Evolutionary conservation across 2,888 invertebrate genomes (phyloP).

Genomic region (Netelia melanura): DNA sequence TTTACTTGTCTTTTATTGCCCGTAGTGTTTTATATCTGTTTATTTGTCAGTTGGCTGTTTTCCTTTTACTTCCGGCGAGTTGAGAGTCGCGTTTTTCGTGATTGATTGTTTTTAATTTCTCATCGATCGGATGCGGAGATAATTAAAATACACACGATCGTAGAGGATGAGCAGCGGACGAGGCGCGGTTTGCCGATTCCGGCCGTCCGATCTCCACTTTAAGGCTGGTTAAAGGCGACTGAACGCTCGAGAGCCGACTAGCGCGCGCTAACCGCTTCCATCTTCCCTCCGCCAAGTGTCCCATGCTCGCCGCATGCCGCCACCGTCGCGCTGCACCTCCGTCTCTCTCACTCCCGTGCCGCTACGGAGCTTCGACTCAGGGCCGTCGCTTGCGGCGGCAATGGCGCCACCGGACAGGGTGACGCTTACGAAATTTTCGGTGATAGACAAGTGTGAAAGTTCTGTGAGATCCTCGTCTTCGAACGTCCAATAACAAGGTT

Average conservation of each 20-base stretch:
- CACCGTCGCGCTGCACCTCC: constrained; percentile 72
- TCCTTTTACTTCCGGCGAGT: neutral
- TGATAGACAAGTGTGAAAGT: too few species aligned
- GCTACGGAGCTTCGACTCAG: constrained; percentile 36
- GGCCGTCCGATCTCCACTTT: constrained; percentile 73
- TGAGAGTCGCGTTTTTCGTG: constrained; percentile 37
- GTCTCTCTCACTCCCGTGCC: constrained; percentile 39
- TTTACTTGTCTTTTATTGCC: neutral
- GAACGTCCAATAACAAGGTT: too few species aligned
- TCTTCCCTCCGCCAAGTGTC: constrained; percentile 78
- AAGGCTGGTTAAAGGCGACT: constrained; percentile 82
- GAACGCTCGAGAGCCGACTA: constrained; percentile 73
- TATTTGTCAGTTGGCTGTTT: constrained; percentile 3
- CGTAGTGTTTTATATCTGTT: neutral
- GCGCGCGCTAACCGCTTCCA: constrained; percentile 76
- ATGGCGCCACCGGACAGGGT: too few species aligned
- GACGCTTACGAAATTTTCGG: too few species aligned
- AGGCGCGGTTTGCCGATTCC: constrained; percentile 62
- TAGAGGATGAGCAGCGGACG: constrained; percentile 19
- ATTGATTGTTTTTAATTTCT: constrained; percentile 24
- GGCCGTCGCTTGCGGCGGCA: neutral
- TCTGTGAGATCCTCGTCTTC: too few species aligned
- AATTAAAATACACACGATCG: constrained; percentile 18
- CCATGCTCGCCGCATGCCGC: constrained; percentile 72
- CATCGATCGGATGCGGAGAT: constrained; percentile 17